Conservation (phyloP, 2,797 vertebrate species). For the Poeciliopsis gracilis region DNA sequence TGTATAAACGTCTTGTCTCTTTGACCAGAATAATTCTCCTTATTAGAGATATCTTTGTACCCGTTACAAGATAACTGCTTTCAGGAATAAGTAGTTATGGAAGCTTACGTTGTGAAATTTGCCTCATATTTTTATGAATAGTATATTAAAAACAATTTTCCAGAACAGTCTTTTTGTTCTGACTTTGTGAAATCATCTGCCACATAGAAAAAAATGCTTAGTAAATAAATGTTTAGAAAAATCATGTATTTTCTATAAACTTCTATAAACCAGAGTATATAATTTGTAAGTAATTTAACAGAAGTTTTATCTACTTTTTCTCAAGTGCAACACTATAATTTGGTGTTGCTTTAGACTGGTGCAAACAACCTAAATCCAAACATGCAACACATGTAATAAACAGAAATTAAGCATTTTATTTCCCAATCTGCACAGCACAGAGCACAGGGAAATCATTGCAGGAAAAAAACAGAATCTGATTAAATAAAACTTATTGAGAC, state of each 20-base stretch:
- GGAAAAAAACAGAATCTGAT: not conserved
- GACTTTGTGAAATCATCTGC: not conserved
- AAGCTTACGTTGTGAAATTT: not conserved
- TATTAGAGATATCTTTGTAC: not conserved
- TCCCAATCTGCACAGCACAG: not conserved
- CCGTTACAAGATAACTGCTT: not conserved
- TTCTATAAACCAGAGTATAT: not conserved
- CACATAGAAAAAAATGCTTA: not conserved
- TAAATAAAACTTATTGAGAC: constrained; percentile 26
- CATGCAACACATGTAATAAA: not conserved
- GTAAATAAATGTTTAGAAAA: not conserved
- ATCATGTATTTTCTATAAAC: not conserved
- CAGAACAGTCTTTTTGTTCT: not conserved
- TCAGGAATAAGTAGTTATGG: not conserved
- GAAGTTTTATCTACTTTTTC: not conserved
- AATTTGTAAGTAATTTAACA: not conserved
- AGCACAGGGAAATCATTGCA: not conserved
- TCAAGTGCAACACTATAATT: not conserved
- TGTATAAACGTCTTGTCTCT: not conserved
- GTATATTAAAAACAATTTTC: not conserved
- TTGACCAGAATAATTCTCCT: not conserved
- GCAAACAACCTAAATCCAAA: not conserved
- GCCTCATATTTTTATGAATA: not conserved
- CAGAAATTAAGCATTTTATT: not conserved
- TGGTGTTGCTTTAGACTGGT: not conserved